Base-by-base conservation (phyloP, 2,113 vertebrate genomes). In the Salvelinus fontinalis region DNA sequence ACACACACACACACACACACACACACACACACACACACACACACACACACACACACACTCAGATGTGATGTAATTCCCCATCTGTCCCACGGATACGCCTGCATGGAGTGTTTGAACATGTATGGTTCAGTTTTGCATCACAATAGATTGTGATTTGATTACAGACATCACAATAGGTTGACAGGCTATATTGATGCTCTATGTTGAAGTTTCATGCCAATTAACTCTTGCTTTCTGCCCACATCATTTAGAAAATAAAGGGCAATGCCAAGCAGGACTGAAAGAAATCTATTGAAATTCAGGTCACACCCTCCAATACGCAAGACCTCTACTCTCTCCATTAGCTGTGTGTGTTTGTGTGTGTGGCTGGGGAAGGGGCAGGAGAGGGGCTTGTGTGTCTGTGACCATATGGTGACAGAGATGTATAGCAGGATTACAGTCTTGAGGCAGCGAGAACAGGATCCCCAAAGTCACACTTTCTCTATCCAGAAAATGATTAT, bases 231-330 rank as follows among this genome's bases (percentile, higher is more conserved):
- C 60, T 64, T 75, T 73, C n/a, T 81, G 79, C 84, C 79, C 54
- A 68, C 29, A 44, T 86, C 70, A 57, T 84, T 85, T 12, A 24
- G 65, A 77, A 82, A 77, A 77, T 78, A 82, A 87, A 86, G 80
- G 77, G 81, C 81, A 75, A 66, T 77, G 88, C 76, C 79, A 79
- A 64, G 85, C 84, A 89, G 89, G 84, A 90, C 85, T 86, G 86
- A 75, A 80, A 57, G 77, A 49, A 83, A 87, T 77, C 83, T 83
- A 93, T 92, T 93, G 91, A 92, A 87, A 93, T 93, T 93, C 91
- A 84, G 85, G 88, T 93, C 91, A 90, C 91, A 90, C 89, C 81
- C 78, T 77, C 81, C 87, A 89, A 54, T 75, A 51, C 87, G 89
- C 89, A 85, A 89, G 91, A 93, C 91, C 90, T 90, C 88, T 77